Base-by-base conservation (phyloP, 2,888 invertebrate genomes). In the Nymphalis urticae region DNA sequence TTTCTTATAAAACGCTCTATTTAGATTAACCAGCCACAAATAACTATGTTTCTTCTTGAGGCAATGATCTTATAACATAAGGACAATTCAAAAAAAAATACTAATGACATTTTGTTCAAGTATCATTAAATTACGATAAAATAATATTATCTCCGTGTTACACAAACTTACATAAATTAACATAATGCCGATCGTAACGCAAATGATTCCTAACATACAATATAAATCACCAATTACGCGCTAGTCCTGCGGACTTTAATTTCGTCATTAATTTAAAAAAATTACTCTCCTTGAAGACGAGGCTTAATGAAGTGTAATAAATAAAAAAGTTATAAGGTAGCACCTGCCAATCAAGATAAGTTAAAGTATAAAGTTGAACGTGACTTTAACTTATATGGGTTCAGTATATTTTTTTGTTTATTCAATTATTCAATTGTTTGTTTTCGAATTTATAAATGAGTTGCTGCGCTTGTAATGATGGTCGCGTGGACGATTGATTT, bases 301-400 rank as follows among this genome's bases (percentile, higher is more conserved):
- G 48, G 56, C 50, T 56, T 75, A 76, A 76, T 75, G 74, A 72
- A 69, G 70, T 63, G 75, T 65, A 72, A 75, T 76, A 73, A 76
- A 76, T 76, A 75, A 75, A 71, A 68, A 72, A 70, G 66, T 74
- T 75, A 72, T 73, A 73, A 69, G 75, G 75, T 75, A 72, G 71
- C 76, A 76, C 74, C 76, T 76, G 76, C 75, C 76, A 75, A 76
- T 76, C 75, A 75, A 72, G 62, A 66, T 69, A 66, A 66, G 27
- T 68, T 69, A 66, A 65, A 59, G 62, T 56, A 36, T 61, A 64
- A 69, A 54, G 61, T 64, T 27, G 64, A 64, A 66, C 51, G 56
- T 50, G 71, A 64, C 68, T 66, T 56, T 62, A 58, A 48, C 58
- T 36, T 51, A 53, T 42, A 60, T 19, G 17, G 50, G 67, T 64